Conservation (phyloP, 2,888 invertebrate genomes). For the Polylopha cassiicola region DNA sequence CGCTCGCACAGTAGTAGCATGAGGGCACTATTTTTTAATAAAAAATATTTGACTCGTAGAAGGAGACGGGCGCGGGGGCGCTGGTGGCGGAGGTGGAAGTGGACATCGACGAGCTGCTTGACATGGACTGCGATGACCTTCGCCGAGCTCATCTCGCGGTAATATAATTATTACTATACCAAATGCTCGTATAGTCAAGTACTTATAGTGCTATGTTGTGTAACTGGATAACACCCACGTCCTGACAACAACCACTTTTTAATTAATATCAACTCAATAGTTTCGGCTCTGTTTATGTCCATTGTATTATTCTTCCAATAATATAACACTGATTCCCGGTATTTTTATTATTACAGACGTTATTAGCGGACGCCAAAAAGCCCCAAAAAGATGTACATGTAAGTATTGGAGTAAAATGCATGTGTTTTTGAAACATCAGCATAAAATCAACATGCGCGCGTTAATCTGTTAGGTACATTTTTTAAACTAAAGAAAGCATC, state of each 20-base stretch:
- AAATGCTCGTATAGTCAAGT: too few relatives aligned
- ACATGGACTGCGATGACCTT: constrained; percentile 93
- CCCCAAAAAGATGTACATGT: constrained; percentile 92
- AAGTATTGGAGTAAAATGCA: too few relatives aligned
- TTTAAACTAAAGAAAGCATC: too few relatives aligned
- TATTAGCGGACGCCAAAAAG: constrained; percentile 90
- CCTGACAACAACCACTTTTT: too few relatives aligned
- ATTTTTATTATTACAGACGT: constrained; percentile 77
- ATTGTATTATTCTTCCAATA: constrained; percentile 9
- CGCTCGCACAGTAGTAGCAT: too few relatives aligned
- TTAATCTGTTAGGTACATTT: background rate
- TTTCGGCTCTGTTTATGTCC: too few relatives aligned
- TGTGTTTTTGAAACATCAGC: too few relatives aligned
- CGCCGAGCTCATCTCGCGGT: constrained; percentile 90
- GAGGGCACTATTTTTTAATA: too few relatives aligned
- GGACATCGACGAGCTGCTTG: constrained; percentile 95
- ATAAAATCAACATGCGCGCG: background rate
- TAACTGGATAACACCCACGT: too few relatives aligned
- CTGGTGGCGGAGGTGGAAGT: constrained; percentile 86
- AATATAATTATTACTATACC: too few relatives aligned
- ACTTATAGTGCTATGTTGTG: too few relatives aligned
- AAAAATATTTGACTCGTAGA: constrained; percentile 49
- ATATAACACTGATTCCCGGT: constrained; percentile 5
- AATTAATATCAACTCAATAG: too few relatives aligned
- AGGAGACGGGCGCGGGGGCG: constrained; percentile 63